Base-by-base conservation (phyloP, 2,888 invertebrate species). In the Trachelus iudaicus region DNA sequence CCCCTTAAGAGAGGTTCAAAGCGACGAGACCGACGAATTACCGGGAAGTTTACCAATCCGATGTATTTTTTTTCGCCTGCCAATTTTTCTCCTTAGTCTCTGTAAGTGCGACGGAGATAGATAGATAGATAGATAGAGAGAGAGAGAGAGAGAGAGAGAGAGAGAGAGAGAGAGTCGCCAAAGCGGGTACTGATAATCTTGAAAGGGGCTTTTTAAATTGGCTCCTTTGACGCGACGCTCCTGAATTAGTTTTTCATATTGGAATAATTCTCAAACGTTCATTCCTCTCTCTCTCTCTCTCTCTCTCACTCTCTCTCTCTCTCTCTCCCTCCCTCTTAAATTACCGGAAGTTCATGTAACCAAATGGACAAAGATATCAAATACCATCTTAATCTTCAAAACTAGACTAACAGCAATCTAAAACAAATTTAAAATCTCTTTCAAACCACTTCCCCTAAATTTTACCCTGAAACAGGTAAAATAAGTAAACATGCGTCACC, bases 181-280 rank as follows among this genome's bases (percentile, higher is more conserved):
- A 71, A 71, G 33, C 71, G 13, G 31, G 13, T 80, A 79, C 81
- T 85, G 87, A 88, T 89, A 90, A 89, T 91, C 90, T 90, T 89
- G 89, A 88, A 89, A 89, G 89, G 88, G 90, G 87, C 88, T 90
- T 90, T 91, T 91, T 91, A 91, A 91, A 91, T 91, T 91, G 90
- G 89, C 86, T 90, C 86, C 90, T 91, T 91, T 91, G 91, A 91
- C 87, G 88, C 88, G 84, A 86, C 86, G 85, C 85, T 86, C 87
- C 87, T 88, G 87, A 89, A 90, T 89, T 90, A 91, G 90, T 91
- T 91, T 56, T 56, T 90, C 87, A 89, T 89, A 91, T 91, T 86
- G 88, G 90, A 90, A 91, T 90, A 90, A 91, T 91, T 91, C 89
- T 85, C 88, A 85, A 76, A 73, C 73, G 37, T 56, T 56, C 56